Percentiles rank a stretch among this genome's conserved stretches.
Conservation (phyloP, 2,113 vertebrate genomes). For the Uria lomvia region DNA sequence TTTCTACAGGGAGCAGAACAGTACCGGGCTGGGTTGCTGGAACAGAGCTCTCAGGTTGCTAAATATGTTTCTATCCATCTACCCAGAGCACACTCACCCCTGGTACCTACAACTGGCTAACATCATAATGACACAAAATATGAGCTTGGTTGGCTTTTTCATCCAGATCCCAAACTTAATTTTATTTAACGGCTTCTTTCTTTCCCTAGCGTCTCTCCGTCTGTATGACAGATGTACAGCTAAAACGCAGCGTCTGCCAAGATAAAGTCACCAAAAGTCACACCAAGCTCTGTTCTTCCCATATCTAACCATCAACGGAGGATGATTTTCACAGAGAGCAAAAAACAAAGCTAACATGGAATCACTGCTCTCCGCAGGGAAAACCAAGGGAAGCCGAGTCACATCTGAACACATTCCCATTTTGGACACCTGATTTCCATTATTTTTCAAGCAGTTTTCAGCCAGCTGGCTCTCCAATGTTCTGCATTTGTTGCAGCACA, state of each 20-base stretch:
- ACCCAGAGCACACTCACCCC: not conserved
- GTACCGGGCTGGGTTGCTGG: not conserved
- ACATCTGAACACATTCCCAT: not conserved
- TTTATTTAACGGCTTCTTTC: not conserved
- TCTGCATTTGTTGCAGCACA: not conserved
- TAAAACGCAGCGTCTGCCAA: not conserved
- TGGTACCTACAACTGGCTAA: not conserved
- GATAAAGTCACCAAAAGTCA: conserved; percentile 1
- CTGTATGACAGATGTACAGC: conserved; percentile 28
- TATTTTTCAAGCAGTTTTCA: not conserved
- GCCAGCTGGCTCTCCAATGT: conserved; percentile 11
- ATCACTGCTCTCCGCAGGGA: not conserved
- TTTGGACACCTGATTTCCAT: conserved; percentile 23
- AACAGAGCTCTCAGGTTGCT: not conserved
- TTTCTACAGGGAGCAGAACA: not conserved
- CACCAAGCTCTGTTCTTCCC: not conserved
- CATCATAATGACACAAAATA: not conserved
- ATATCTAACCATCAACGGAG: not conserved
- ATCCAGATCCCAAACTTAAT: not conserved
- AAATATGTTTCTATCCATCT: not conserved
- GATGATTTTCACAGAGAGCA: not conserved
- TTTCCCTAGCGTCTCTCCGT: not conserved
- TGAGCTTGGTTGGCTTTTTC: not conserved
- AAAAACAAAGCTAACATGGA: not conserved
- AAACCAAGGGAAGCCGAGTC: not conserved